Percentiles rank a stretch among this genome's conserved stretches.
phyloP scores from a whole-genome alignment of 2,888 invertebrate species.

The Dendrolimus houi region DNA sequence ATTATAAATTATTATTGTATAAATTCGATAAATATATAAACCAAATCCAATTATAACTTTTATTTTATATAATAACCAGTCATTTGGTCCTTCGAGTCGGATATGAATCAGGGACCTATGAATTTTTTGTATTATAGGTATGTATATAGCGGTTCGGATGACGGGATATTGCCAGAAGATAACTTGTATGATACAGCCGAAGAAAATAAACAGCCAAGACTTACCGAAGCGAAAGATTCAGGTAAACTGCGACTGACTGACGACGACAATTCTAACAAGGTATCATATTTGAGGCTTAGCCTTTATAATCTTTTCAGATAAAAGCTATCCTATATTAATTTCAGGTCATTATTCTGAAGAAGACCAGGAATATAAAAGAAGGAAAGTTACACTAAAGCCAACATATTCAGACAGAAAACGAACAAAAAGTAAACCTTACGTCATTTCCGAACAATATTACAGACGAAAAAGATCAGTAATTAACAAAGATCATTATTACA shows the following conservation, averaged over 20 bases:
- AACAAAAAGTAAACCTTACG: constrained; percentile 10
- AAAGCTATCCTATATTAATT: too few species aligned
- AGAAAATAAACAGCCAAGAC: constrained; percentile 25
- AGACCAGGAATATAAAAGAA: constrained; percentile 18
- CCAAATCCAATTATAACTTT: too few species aligned
- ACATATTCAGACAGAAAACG: constrained; percentile 9
- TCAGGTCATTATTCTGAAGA: constrained; percentile 25
- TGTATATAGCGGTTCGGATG: constrained; percentile 55
- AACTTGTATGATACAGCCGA: constrained; percentile 15
- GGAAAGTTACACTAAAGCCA: constrained; percentile 10
- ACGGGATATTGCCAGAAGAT: constrained; percentile 54
- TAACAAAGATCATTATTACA: constrained; percentile 13
- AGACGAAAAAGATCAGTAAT: constrained; percentile 10
- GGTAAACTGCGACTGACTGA: constrained; percentile 15
- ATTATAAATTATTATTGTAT: too few species aligned
- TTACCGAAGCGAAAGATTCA: constrained; percentile 21
- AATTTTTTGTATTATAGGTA: constrained; percentile 29
- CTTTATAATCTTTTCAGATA: too few species aligned
- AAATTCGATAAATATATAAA: too few species aligned
- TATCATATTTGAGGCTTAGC: background rate
- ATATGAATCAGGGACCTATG: too few species aligned
- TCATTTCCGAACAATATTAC: constrained; percentile 9
- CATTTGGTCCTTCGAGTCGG: too few species aligned
- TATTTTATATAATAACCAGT: too few species aligned
- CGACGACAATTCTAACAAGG: background rate